Evolutionary conservation across 1,140 invertebrate species (phyloP), one percentile per base, ranked within the genome.

Genomic region (Nephila pilipes): DNA sequence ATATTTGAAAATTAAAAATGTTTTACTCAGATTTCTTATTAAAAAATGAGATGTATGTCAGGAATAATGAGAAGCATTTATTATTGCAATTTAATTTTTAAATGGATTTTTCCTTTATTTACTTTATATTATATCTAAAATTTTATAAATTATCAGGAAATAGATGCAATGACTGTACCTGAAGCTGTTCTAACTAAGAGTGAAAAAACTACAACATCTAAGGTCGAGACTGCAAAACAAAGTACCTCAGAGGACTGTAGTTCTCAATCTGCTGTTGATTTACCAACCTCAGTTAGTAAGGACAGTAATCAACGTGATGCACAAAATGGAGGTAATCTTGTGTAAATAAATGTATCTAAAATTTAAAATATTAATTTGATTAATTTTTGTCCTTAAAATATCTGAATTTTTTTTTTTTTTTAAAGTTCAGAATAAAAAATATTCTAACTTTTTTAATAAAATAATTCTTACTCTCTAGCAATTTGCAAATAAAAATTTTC

Each of bases 131-230:
- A 83, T 46, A 81, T 18, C 63, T 83, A 54, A 6, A 54, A 20
- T 20, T 46, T 83, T 63, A 38, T 46, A 25, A 4, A 32, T 63
- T 60, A 3, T 55, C 46, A 92, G 90, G 90, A 92, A 75, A 92
- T 92, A 36, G 81, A 92, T 85, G 90, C 81, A 85, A 57, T 92
- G 38, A 54, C 36, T 65, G 81, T 92, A 14, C 57, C 80, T 55
- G 81, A 92, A 57, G 54, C 57, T 32, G 18, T 80, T 18, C 18
- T 22, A 1, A 55, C 60, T 60, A 12, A 36, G 5, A 25, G 36
- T 54, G 22, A 88, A 18, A 54, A 85, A 58, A 36, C 63, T 88
- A 22, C 63, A 25, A 4, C 20, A 0, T 10, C 29, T 88, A 32
- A 88, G 54, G 22, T 1, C 10, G 87, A 54, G n/a, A 16, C 14